Base-by-base conservation (phyloP, 2,888 invertebrate genomes). In the Pterostichus madidus region DNA sequence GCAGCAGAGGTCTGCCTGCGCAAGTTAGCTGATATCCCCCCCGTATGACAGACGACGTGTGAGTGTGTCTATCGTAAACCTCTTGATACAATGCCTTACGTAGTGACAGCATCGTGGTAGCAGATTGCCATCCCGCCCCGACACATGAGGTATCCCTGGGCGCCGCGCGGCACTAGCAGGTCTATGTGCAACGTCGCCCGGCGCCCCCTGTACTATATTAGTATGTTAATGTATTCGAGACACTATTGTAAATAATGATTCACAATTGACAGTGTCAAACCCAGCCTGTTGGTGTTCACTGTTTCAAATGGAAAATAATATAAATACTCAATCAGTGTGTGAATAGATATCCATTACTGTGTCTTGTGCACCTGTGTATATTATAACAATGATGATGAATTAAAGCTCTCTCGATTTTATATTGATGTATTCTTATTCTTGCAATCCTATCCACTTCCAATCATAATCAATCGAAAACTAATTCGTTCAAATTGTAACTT, bases 401-500 rank as follows among this genome's bases (percentile, higher is more conserved):
- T 89, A 90, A 89, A 90, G 90, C 90, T 90, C 90, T 90, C 90
- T 90, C 89, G 89, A 90, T 90, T 90, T 89, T 89, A 89, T 83
- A 83, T 83, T 83, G 71, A n/a, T 82, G 85, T 86, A 84, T 77
- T 84, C 84, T 86, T 64, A 75, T 84, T 32, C 44, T 56, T 64
- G 0, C 53, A 53, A 39, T 7, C n/a, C 53, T 5, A 53, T 53
- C 53, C 15, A 6, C 5, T 5, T 3, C 53, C 8, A 15, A 7
- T 39, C 39, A 39, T 5, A 39, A 39, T 39, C 39, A 2, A 39
- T 39, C 5, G 0, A 7, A 8, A 2, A 39, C 3, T 35, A 35
- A 3, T 6, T 35, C 3, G 3, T 35, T 35, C 35, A 6, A 35
- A 6, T 35, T n/a, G n/a, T n/a, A n/a, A n/a, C n/a, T n/a, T n/a